Conservation (phyloP, 2,888 invertebrate species). For the Cryptophagus acutangulus region DNA sequence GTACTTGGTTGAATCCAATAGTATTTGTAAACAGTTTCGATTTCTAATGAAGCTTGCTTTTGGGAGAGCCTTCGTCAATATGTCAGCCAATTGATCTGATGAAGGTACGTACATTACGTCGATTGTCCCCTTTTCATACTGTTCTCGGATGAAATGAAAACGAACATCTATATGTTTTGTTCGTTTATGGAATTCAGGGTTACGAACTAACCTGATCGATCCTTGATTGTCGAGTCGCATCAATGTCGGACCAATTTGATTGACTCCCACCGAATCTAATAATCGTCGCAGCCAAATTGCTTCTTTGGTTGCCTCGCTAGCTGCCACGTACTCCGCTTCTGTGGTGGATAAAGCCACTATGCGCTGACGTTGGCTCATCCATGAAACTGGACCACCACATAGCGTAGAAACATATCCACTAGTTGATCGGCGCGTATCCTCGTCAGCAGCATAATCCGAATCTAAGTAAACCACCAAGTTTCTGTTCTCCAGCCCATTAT, state of each 20-base stretch:
- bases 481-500: background rate
- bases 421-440: conserved; percentile 25
- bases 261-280: conserved; percentile 4
- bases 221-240: conserved; percentile 12
- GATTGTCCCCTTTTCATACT: conserved; percentile 8
- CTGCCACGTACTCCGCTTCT: conserved; percentile 35
- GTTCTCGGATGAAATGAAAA: conserved; percentile 11
- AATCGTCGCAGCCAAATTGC: conserved; percentile 22
- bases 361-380: conserved; percentile 30
- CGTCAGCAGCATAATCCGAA: conserved; percentile 15
- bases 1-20: no score
- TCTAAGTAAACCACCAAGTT: conserved; percentile 10
- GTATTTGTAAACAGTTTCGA: no score
- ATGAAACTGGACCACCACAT: conserved; percentile 28
- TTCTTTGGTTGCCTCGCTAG: conserved; percentile 28
- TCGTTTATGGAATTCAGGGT: conserved; percentile 11
- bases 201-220: conserved; percentile 9
- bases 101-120: conserved; percentile 9
- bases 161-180: conserved; percentile 12
- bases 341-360: conserved; percentile 32
- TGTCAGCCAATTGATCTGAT: conserved; percentile 12
- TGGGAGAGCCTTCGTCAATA: conserved; percentile 12
- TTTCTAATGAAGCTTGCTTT: conserved; percentile 6
- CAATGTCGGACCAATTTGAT: background rate
- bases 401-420: conserved; percentile 30